These are phyloP conservation scores for Sicus ferrugineus DNA, from an alignment of 2,888 invertebrate species.

Conservation along the genomic window DNA sequence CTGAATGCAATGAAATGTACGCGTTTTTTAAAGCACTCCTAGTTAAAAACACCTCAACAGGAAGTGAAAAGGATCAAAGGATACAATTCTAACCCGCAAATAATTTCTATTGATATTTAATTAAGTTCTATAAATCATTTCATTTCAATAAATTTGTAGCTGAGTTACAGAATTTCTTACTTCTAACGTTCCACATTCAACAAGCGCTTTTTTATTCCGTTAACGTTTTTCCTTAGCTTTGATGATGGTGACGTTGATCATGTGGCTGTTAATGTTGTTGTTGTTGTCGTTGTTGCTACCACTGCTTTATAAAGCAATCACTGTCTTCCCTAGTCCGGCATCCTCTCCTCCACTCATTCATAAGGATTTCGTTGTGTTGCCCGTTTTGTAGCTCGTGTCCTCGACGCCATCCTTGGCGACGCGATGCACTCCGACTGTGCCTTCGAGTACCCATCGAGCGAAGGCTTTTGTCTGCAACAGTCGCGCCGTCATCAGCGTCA, in stretches of 20 bases:
- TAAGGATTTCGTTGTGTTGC: not conserved
- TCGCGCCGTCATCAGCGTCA: not conserved
- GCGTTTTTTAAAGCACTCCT: not conserved
- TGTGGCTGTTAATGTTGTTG: not conserved
- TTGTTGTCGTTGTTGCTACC: not conserved
- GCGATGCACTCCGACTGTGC: not conserved
- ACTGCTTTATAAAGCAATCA: not conserved
- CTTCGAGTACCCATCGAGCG: not conserved
- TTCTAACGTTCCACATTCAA: not conserved
- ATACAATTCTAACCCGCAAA: not conserved
- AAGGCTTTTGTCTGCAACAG: not conserved
- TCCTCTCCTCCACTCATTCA: not conserved
- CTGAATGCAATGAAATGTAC: not conserved
- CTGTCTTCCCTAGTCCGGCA: not conserved
- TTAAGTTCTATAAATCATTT: constrained; percentile 2
- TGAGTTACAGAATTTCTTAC: no score
- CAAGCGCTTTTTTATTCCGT: not conserved
- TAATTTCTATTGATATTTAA: constrained; percentile 8
- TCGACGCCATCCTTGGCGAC: not conserved
- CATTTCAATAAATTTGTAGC: not conserved
- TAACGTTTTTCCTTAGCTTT: not conserved
- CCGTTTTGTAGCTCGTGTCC: not conserved
- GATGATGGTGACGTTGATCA: not conserved
- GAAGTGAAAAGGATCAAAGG: not conserved
- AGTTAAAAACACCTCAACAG: not conserved